Evolutionary conservation across 2,797 vertebrate genomes (phyloP).

Genomic region (Nyctibius grandis): DNA sequence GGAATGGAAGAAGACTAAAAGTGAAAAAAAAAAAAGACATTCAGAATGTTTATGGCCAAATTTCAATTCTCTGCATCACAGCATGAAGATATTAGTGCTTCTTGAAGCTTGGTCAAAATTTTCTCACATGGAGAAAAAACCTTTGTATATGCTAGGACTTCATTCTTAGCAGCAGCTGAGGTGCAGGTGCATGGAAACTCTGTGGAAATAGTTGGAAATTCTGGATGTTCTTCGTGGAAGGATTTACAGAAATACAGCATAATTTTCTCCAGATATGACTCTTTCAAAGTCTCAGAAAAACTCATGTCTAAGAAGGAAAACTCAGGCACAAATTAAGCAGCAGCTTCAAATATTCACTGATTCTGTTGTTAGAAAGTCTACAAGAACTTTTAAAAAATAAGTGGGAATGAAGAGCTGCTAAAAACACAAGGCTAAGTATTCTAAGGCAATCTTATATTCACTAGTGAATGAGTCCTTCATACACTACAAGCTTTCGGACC

Average conservation of each 20-base stretch:
- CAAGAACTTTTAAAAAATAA: background rate
- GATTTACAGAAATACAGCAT: background rate
- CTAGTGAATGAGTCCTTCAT: background rate
- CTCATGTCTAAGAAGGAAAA: background rate
- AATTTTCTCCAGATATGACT: background rate
- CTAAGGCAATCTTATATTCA: background rate
- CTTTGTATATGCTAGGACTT: background rate
- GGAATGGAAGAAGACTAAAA: background rate
- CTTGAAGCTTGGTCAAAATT: background rate
- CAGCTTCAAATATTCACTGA: background rate
- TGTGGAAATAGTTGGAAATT: background rate
- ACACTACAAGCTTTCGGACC: background rate
- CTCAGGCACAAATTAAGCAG: background rate
- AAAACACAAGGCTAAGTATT: background rate
- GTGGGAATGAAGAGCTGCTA: background rate
- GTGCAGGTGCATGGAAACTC: background rate
- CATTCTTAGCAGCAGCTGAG: background rate
- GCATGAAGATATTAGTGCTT: background rate
- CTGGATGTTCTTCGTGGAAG: background rate
- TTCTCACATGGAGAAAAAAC: background rate
- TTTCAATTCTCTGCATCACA: background rate
- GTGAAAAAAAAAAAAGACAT: background rate
- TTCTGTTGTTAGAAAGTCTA: background rate
- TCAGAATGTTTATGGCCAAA: background rate
- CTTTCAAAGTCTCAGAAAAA: background rate